phyloP scores from a whole-genome alignment of 2,113 vertebrate species.

The Thryonomys swinderianus region DNA sequence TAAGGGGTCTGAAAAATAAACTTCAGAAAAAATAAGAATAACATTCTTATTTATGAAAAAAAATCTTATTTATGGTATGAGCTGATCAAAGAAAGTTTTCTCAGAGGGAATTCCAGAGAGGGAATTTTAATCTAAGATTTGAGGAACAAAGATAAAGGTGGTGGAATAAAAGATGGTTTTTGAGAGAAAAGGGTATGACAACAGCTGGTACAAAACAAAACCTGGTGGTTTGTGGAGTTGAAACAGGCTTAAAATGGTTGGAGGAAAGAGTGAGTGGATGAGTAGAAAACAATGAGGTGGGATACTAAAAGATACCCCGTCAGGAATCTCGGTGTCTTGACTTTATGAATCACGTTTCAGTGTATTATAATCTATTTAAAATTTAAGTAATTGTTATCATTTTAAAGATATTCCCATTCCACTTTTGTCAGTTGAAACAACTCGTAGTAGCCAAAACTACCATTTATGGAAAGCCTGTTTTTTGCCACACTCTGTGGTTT shows the following conservation, averaged over 20 bases:
- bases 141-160: background rate
- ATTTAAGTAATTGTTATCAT: background rate
- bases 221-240: background rate
- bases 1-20: background rate
- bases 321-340: background rate
- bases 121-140: constrained; percentile 45
- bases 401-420: background rate
- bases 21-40: too few species aligned
- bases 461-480: background rate
- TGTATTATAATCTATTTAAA: background rate
- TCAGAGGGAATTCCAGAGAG: background rate
- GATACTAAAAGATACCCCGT: background rate
- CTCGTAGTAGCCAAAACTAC: background rate
- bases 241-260: background rate
- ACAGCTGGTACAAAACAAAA: background rate
- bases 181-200: background rate
- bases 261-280: background rate
- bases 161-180: background rate
- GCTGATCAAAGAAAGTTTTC: background rate
- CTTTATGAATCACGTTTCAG: background rate
- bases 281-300: background rate
- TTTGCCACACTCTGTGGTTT: background rate
- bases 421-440: constrained; percentile 8
- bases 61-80: background rate
- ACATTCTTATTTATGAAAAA: too few species aligned